These are phyloP conservation scores for Scaeva pyrastri DNA, from an alignment of 2,888 invertebrate species.

Conservation along the genomic window DNA sequence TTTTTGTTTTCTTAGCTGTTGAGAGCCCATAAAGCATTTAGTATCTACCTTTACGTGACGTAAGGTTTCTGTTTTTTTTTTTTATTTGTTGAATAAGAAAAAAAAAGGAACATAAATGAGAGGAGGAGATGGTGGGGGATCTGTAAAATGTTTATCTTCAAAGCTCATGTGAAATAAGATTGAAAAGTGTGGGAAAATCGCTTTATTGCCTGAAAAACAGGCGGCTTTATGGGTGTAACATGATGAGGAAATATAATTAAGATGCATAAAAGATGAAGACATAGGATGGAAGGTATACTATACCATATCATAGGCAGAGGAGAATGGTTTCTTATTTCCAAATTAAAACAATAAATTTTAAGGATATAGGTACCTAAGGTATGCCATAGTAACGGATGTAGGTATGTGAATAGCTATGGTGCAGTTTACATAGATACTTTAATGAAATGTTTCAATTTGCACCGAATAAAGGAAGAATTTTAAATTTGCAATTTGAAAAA, in stretches of 20 bases:
- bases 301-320: not conserved
- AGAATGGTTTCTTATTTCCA: not conserved
- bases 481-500: not conserved
- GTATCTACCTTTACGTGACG: slow-evolving; percentile 62
- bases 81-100: not conserved
- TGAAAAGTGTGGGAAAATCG: slow-evolving; percentile 44
- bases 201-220: slow-evolving; percentile 23
- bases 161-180: slow-evolving; percentile 27
- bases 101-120: not conserved
- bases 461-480: slow-evolving; percentile 7
- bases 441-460: slow-evolving; percentile 20
- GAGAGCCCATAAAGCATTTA: slow-evolving; percentile 65
- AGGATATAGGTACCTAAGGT: too few relatives aligned
- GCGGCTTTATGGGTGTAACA: slow-evolving; percentile 28
- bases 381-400: too few relatives aligned
- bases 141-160: slow-evolving; percentile 25
- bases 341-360: not conserved
- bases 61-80: slow-evolving; percentile 6
- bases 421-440: not conserved
- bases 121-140: slow-evolving; percentile 9
- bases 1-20: slow-evolving; percentile 7
- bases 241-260: slow-evolving; percentile 48
- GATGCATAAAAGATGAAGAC: slow-evolving; percentile 33
- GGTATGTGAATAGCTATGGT: too few relatives aligned
- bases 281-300: not conserved